Conservation (phyloP, 53 echinoderm and acorn worm species). For the Henricia sp. region DNA sequence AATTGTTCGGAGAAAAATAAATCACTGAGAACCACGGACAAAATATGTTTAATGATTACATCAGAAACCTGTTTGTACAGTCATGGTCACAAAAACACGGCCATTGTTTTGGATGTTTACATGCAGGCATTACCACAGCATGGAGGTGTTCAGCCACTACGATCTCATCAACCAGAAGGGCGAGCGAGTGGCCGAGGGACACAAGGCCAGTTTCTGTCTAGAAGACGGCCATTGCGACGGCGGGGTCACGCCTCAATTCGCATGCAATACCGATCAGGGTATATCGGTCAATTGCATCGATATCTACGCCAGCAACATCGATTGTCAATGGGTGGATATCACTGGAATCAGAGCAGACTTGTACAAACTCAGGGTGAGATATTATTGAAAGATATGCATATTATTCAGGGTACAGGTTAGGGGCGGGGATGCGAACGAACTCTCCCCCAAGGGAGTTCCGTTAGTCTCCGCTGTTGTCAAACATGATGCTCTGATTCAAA, state of each 20-base stretch:
- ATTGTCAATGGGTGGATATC: conserved; percentile 95
- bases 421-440: too few relatives aligned
- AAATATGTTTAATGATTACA: not conserved
- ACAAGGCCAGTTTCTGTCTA: conserved; percentile 97
- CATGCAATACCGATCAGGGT: conserved; percentile 79
- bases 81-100: too few relatives aligned
- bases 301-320: conserved; percentile 84
- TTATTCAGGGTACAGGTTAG: not conserved
- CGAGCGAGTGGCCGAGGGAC: conserved; percentile 85
- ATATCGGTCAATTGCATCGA: conserved; percentile 95
- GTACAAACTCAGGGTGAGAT: conserved; percentile 24
- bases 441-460: too few relatives aligned
- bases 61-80: too few relatives aligned
- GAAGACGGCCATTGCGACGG: conserved; percentile 95
- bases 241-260: conserved; percentile 74
- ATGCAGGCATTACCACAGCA: conserved; percentile 93
- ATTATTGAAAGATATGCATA: not conserved
- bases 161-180: conserved; percentile 75
- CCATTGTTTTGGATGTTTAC: not conserved
- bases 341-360: conserved; percentile 71
- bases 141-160: conserved; percentile 92
- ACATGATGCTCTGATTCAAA: not conserved
- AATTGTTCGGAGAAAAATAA: too few relatives aligned
- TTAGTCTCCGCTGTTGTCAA: too few relatives aligned
- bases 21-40: not conserved